Conservation (phyloP, 1,140 invertebrate species). For the Drosophila bifasciata region DNA sequence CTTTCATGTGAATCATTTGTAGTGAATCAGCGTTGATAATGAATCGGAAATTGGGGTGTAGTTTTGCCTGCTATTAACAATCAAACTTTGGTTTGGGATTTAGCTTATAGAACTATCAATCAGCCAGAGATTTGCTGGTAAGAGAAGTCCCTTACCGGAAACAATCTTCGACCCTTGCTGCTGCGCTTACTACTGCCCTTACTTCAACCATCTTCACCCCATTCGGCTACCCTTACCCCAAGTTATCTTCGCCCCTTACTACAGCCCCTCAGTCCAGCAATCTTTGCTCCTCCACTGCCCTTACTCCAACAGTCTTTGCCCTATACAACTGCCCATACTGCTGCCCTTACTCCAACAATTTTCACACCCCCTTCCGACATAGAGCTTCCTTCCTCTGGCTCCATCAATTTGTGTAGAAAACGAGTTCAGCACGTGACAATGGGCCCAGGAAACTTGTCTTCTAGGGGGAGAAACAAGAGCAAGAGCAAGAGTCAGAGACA, state of each 20-base stretch:
- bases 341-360: no score
- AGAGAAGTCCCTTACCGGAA: no score
- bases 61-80: not conserved
- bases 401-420: constrained; percentile 29
- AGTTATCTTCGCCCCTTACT: no score
- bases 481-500: no score
- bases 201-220: no score
- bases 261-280: no score
- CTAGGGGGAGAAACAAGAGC: constrained; percentile 6
- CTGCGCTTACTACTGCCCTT: no score
- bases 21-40: not conserved
- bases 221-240: no score
- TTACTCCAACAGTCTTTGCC: no score
- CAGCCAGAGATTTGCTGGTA: not conserved
- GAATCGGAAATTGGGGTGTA: not conserved
- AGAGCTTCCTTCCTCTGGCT: not conserved
- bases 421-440: constrained; percentile 69
- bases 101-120: not conserved
- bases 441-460: constrained; percentile 64
- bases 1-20: not conserved
- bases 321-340: no score
- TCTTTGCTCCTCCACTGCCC: no score
- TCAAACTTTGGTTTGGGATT: not conserved
- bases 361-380: not conserved
- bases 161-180: no score